Evolutionary conservation across 2,113 vertebrate species (phyloP).

Genomic region (Panthera leo): DNA sequence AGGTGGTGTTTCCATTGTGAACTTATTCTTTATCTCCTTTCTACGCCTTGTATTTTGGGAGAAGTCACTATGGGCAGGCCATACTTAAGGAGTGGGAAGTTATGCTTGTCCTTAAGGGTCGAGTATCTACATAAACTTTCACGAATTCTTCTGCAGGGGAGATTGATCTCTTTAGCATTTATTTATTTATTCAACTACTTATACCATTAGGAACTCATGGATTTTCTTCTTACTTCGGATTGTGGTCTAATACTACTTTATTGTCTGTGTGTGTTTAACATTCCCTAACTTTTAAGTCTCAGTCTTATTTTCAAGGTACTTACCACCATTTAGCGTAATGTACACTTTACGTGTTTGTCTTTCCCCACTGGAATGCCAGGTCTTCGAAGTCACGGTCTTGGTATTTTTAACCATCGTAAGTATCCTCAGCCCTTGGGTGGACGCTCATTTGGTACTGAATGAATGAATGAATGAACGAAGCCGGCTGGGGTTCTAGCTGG

Average conservation of each 20-base stretch:
- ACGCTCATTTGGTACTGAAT: accelerated
- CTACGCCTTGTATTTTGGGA: not conserved
- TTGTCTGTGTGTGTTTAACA: not conserved
- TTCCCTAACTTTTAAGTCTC: not conserved
- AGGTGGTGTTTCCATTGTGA: not conserved
- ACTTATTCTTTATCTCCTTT: not conserved
- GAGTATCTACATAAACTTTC: not conserved
- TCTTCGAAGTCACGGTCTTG: not conserved
- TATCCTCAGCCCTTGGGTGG: not conserved
- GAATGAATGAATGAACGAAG: not conserved
- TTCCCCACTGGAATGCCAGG: not conserved
- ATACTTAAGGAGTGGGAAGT: not conserved
- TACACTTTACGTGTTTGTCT: not conserved
- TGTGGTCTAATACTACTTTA: not conserved
- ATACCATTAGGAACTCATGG: not conserved
- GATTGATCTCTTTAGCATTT: not conserved
- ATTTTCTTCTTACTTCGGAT: not conserved
- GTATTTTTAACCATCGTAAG: not conserved
- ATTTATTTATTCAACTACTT: not conserved
- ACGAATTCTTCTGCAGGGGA: not conserved
- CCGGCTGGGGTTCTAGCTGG: not conserved
- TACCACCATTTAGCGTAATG: not conserved
- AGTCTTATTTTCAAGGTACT: not conserved
- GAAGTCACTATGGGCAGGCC: not conserved
- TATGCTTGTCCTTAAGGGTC: not conserved